These are phyloP conservation scores for Microplitis deprimator DNA, from an alignment of 2,888 invertebrate genomes.

Conservation along the genomic window DNA sequence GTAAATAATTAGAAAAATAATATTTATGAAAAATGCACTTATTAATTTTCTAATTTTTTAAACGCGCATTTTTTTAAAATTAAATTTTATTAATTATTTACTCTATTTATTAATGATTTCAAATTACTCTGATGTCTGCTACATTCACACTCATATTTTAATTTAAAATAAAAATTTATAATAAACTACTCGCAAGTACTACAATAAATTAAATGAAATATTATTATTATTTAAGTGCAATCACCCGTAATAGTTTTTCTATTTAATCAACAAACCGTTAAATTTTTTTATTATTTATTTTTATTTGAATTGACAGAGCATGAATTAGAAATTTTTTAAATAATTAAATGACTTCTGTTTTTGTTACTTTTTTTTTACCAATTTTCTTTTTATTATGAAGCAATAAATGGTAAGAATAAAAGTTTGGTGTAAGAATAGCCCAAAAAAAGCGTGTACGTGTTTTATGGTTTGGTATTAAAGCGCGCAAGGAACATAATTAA, in stretches of 20 bases:
- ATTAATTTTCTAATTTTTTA: too few species aligned
- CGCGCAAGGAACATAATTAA: background rate
- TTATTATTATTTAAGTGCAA: too few species aligned
- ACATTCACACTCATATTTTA: too few species aligned
- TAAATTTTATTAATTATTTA: too few species aligned
- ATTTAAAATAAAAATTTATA: too few species aligned
- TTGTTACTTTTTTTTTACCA: background rate
- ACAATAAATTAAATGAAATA: too few species aligned
- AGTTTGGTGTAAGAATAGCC: background rate
- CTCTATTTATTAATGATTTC: too few species aligned
- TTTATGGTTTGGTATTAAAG: background rate
- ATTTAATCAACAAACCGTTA: background rate
- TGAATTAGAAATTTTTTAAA: background rate
- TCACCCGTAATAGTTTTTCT: background rate
- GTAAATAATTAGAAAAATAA: too few species aligned
- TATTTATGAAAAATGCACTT: too few species aligned
- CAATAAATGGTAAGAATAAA: background rate
- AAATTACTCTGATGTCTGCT: too few species aligned
- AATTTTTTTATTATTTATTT: background rate
- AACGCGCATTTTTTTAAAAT: too few species aligned
- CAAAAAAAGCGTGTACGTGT: background rate
- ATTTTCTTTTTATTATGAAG: background rate
- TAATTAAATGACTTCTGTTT: background rate
- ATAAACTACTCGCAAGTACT: too few species aligned
- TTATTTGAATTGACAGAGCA: background rate